Percentiles rank a stretch among this genome's conserved stretches.
These are phyloP conservation scores for Chanos chanos DNA, from an alignment of 2,797 vertebrate species.

Conservation along the genomic window DNA sequence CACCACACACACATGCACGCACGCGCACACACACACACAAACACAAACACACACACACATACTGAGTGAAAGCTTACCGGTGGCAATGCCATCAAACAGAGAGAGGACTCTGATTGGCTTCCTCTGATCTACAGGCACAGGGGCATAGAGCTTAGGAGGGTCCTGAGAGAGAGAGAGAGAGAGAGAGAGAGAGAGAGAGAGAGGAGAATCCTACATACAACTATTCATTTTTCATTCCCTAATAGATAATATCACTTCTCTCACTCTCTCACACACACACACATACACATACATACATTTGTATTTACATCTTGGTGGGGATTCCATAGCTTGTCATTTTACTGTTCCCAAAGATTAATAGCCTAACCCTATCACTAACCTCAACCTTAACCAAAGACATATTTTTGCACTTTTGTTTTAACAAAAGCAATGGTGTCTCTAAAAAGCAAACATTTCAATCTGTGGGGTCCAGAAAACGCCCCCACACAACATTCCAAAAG, in stretches of 20 bases:
- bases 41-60: not conserved
- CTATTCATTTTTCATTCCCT: not conserved
- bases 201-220: too few relatives aligned
- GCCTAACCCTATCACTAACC: too few relatives aligned
- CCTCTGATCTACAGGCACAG: slow-evolving; percentile 81
- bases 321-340: too few relatives aligned
- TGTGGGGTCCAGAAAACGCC: too few relatives aligned
- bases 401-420: too few relatives aligned
- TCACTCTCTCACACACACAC: not conserved
- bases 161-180: slow-evolving; percentile 54
- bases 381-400: too few relatives aligned
- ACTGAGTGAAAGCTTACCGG: slow-evolving; percentile 71
- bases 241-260: not conserved
- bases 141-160: slow-evolving; percentile 82
- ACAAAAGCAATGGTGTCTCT: too few relatives aligned
- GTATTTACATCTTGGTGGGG: too few relatives aligned
- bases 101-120: slow-evolving; percentile 90
- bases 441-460: too few relatives aligned
- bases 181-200: not conserved
- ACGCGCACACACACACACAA: not conserved
- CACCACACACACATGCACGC: not conserved
- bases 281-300: too few relatives aligned
- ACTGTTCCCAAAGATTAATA: too few relatives aligned
- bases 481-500: too few relatives aligned
- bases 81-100: slow-evolving; percentile 89